A percentile compares a stretch with the other conserved stretches of the same genome.
phyloP scores from a whole-genome alignment of 2,797 vertebrate genomes.

The Mycteria americana region DNA sequence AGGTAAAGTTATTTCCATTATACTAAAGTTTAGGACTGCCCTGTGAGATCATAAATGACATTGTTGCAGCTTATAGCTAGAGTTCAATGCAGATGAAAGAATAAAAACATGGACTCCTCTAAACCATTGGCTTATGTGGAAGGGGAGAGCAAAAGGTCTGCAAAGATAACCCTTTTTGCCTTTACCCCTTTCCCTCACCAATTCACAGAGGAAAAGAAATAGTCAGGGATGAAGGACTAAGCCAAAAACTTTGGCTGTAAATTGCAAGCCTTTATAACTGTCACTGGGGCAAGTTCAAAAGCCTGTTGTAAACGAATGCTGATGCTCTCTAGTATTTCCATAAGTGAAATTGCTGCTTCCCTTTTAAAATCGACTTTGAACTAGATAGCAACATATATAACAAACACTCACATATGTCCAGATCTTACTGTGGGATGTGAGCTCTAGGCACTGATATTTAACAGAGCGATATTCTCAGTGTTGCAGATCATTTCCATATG shows the following conservation, averaged over 20 bases:
- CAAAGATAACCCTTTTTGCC: not conserved
- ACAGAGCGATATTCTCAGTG: not conserved
- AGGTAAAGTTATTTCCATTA: not conserved
- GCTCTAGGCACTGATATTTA: conserved; percentile 32
- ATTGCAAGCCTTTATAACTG: not conserved
- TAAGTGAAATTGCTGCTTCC: not conserved
- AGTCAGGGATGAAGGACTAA: not conserved
- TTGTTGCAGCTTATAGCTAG: not conserved
- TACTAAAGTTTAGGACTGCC: not conserved
- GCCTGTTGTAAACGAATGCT: not conserved
- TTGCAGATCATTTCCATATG: not conserved
- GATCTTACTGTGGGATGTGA: not conserved
- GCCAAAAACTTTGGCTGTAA: not conserved
- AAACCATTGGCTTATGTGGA: not conserved
- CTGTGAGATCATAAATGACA: not conserved
- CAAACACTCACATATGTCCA: not conserved
- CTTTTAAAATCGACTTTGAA: not conserved
- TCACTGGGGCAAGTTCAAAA: not conserved
- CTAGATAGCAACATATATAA: not conserved
- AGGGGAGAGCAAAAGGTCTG: not conserved
- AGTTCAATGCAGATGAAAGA: not conserved
- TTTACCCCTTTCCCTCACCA: not conserved
- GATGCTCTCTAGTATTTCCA: not conserved
- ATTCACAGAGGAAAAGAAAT: not conserved
- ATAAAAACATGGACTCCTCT: not conserved